Evolutionary conservation across 2,797 vertebrate genomes (phyloP).

Genomic region (Mareca penelope): DNA sequence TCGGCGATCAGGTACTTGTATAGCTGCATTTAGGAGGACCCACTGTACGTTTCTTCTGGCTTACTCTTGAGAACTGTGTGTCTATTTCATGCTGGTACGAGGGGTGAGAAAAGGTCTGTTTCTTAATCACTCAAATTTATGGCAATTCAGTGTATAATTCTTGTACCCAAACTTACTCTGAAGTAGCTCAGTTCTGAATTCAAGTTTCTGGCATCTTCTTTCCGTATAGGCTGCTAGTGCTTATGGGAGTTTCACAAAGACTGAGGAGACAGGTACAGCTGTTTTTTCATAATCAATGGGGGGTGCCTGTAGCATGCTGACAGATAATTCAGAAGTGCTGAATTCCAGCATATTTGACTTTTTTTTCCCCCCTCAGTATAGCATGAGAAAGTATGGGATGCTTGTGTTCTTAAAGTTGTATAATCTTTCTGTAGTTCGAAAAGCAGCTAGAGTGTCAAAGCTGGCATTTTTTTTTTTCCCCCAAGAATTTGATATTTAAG

Average conservation of each 20-base stretch:
- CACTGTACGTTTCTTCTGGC: not conserved
- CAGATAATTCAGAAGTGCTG: not conserved
- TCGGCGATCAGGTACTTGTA: not conserved
- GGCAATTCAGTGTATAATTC: not conserved
- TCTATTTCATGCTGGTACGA: not conserved
- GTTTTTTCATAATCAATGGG: not conserved
- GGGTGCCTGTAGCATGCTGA: not conserved
- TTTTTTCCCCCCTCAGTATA: not conserved
- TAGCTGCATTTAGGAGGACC: not conserved
- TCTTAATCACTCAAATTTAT: not conserved
- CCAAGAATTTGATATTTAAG: not conserved
- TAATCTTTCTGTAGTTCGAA: not conserved
- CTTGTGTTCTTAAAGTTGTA: not conserved
- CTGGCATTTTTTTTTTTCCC: not conserved
- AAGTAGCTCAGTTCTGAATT: not conserved
- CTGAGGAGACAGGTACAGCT: accelerated
- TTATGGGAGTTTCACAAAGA: not conserved
- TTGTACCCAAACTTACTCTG: not conserved
- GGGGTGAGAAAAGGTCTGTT: not conserved
- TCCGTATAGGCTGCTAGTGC: not conserved
- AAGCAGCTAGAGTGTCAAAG: not conserved
- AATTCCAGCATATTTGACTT: not conserved
- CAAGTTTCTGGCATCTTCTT: not conserved
- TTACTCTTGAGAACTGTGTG: not conserved
- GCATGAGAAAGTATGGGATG: not conserved